Percentiles rank a stretch among this genome's conserved stretches.
Evolutionary conservation across 1,140 invertebrate genomes (phyloP).

Genomic region (Brachionus calyciflorus): DNA sequence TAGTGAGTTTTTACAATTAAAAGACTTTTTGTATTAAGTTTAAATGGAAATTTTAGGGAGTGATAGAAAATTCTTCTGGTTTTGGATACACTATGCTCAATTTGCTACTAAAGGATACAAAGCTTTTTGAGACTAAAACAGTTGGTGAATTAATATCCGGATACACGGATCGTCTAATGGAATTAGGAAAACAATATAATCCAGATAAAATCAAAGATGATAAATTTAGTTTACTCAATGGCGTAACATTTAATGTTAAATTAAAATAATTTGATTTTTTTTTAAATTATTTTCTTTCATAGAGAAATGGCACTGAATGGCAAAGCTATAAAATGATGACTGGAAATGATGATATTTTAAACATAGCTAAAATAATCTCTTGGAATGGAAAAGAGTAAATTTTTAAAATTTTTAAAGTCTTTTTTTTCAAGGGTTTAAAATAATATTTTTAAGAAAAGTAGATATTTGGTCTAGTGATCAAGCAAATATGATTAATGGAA

Average conservation of each 20-base stretch:
- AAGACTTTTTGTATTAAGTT: too few relatives aligned
- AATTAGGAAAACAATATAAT: neutral
- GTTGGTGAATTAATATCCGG: constrained; percentile 32
- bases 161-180: constrained; percentile 23
- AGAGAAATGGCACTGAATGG: constrained; percentile 44
- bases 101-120: constrained; percentile 32
- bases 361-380: constrained; percentile 26
- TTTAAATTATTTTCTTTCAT: too few relatives aligned
- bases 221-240: constrained; percentile 42
- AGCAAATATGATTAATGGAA: constrained; percentile 42
- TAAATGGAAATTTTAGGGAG: too few relatives aligned
- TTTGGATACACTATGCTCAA: neutral
- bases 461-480: neutral
- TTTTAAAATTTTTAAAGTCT: too few relatives aligned
- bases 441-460: constrained; percentile 24
- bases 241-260: too few relatives aligned
- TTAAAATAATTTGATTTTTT: too few relatives aligned
- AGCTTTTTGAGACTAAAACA: constrained; percentile 35
- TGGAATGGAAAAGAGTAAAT: constrained; percentile 37
- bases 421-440: too few relatives aligned
- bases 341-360: neutral
- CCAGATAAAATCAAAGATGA: constrained; percentile 29
- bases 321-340: constrained; percentile 42
- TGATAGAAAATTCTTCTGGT: neutral
- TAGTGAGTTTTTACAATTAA: neutral